These are phyloP conservation scores for Hoplodrina blanda DNA, from an alignment of 2,888 invertebrate genomes.

Conservation along the genomic window DNA sequence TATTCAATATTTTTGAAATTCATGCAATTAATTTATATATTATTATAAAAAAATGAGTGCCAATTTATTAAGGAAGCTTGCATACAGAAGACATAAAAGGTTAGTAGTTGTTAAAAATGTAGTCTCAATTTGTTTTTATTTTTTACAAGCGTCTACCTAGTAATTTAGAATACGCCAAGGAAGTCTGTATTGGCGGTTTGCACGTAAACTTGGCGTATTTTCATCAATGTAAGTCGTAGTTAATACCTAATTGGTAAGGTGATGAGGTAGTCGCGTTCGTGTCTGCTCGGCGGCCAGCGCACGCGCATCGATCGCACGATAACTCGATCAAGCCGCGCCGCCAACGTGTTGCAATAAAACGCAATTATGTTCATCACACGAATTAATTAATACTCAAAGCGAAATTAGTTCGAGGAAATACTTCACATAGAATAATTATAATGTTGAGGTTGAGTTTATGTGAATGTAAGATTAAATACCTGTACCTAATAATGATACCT, in stretches of 20 bases:
- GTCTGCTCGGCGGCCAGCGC: constrained; percentile 56
- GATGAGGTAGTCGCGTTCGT: constrained; percentile 61
- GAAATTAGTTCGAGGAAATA: constrained; percentile 69
- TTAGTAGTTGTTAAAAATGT: constrained; percentile 33
- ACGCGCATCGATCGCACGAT: constrained; percentile 69
- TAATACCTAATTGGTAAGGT: constrained; percentile 66
- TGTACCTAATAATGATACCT: too few relatives aligned
- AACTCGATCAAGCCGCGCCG: constrained; percentile 68
- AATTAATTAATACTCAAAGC: constrained; percentile 69
- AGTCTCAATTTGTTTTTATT: constrained; percentile 10
- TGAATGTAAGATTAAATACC: constrained; percentile 5
- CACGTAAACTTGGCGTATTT: constrained; percentile 43
- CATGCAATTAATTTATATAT: too few relatives aligned
- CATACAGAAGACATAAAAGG: constrained; percentile 28
- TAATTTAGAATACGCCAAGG: constrained; percentile 28
- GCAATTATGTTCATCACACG: constrained; percentile 73
- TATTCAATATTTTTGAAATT: too few relatives aligned
- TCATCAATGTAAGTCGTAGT: constrained; percentile 53
- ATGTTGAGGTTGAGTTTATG: not conserved
- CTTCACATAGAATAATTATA: constrained; percentile 25
- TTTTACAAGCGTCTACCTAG: not conserved
- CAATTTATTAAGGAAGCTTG: constrained; percentile 25
- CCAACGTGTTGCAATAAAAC: constrained; percentile 73
- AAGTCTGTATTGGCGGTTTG: constrained; percentile 20
- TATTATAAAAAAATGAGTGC: not conserved